phyloP scores from a whole-genome alignment of 2,113 vertebrate genomes.

The Phodopus roborovskii region DNA sequence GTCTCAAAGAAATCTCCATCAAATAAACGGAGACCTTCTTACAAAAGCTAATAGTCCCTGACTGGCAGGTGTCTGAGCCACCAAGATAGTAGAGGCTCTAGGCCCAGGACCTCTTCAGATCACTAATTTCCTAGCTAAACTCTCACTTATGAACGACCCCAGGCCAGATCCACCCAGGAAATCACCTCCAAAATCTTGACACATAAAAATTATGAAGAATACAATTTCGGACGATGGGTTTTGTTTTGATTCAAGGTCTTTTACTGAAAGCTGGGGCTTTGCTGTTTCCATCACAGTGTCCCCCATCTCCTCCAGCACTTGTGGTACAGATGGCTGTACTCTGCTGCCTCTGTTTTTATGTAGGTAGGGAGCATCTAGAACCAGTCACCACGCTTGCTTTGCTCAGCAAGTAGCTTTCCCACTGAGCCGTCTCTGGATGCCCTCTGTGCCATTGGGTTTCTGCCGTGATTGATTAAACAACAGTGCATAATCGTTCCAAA shows the following conservation, averaged over 20 bases:
- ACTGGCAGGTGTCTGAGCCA: background rate
- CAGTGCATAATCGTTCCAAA: background rate
- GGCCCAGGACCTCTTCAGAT: background rate
- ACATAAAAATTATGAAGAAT: background rate
- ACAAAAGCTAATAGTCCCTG: background rate
- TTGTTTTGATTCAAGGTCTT: background rate
- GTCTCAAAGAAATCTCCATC: background rate
- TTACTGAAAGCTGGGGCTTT: background rate
- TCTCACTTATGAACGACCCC: background rate
- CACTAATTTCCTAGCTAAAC: background rate
- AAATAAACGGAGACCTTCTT: background rate
- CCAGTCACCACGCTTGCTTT: too few species aligned
- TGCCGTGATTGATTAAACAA: background rate
- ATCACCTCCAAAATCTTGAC: background rate
- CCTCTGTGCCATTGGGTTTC: background rate
- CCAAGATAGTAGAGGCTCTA: background rate
- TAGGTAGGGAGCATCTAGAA: background rate
- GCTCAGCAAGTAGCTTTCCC: background rate
- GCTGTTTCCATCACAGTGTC: background rate
- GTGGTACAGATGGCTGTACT: too few species aligned
- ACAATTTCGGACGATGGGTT: background rate
- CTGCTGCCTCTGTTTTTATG: background rate
- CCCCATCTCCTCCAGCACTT: background rate
- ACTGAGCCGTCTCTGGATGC: background rate
- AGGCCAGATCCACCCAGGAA: background rate